Conservation (phyloP, 2,888 invertebrate species). For the Sacculina carcini region DNA sequence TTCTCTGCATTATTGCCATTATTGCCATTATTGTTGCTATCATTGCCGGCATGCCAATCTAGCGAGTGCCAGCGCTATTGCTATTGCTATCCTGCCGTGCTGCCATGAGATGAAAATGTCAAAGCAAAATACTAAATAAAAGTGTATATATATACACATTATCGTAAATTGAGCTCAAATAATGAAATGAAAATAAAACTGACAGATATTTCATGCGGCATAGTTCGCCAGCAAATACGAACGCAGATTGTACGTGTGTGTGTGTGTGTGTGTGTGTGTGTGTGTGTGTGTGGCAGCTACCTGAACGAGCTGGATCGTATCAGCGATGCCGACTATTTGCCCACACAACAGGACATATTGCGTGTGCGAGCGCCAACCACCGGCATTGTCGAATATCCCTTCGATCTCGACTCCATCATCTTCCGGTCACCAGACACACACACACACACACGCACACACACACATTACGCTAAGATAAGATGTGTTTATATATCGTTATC, state of each 20-base stretch:
- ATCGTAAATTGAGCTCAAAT: not conserved
- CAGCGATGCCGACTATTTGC: constrained; percentile 17
- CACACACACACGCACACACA: too few relatives aligned
- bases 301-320: constrained; percentile 18
- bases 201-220: not conserved
- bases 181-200: not conserved
- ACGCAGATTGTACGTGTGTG: too few relatives aligned
- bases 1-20: too few relatives aligned
- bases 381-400: constrained; percentile 32
- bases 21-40: too few relatives aligned
- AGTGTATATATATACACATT: constrained; percentile 4
- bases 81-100: too few relatives aligned
- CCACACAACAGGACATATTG: constrained; percentile 19
- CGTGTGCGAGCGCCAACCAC: constrained; percentile 19
- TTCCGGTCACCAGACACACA: constrained; percentile 11
- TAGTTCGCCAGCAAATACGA: not conserved
- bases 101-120: too few relatives aligned
- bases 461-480: too few relatives aligned
- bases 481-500: too few relatives aligned
- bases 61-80: too few relatives aligned
- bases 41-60: too few relatives aligned
- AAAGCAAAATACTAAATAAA: constrained; percentile 2
- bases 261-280: not conserved
- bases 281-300: constrained; percentile 15
- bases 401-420: constrained; percentile 25